A percentile compares a stretch with the other conserved stretches of the same genome.
Evolutionary conservation across 2,113 vertebrate species (phyloP).

Genomic region (Carassius auratus): DNA sequence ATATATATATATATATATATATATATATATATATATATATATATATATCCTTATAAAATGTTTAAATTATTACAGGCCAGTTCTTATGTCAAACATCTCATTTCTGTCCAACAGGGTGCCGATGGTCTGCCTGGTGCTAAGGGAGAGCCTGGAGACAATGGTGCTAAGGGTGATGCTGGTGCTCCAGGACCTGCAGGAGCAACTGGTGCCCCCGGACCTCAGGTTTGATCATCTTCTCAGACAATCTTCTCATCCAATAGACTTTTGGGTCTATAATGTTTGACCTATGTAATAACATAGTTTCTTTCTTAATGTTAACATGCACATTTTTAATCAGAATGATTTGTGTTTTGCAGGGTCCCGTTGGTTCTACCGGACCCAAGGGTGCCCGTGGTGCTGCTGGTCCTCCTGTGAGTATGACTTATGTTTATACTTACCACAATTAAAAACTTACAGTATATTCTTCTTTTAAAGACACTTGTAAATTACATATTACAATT

Average conservation of each 20-base stretch:
- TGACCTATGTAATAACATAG: too few species aligned
- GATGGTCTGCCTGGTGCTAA: conserved; percentile 85
- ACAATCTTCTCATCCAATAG: not conserved
- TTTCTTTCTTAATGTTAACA: not conserved
- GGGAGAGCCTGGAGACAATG: conserved; percentile 85
- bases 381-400: conserved; percentile 91
- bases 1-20: too few species aligned
- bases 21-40: too few species aligned
- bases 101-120: conserved; percentile 77
- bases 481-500: not conserved
- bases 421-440: not conserved
- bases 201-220: conserved; percentile 79
- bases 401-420: conserved; percentile 92
- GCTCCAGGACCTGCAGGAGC: conserved; percentile 89
- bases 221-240: conserved; percentile 59
- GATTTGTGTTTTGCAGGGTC: conserved; percentile 78
- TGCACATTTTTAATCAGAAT: not conserved
- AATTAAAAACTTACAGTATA: not conserved
- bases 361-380: conserved; percentile 89
- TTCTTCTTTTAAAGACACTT: not conserved
- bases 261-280: not conserved
- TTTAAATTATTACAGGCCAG: not conserved
- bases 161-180: conserved; percentile 92
- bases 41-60: not conserved
- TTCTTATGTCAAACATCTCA: not conserved